Evolutionary conservation across 2,113 vertebrate genomes (phyloP).

Genomic region (Prolemur simus): DNA sequence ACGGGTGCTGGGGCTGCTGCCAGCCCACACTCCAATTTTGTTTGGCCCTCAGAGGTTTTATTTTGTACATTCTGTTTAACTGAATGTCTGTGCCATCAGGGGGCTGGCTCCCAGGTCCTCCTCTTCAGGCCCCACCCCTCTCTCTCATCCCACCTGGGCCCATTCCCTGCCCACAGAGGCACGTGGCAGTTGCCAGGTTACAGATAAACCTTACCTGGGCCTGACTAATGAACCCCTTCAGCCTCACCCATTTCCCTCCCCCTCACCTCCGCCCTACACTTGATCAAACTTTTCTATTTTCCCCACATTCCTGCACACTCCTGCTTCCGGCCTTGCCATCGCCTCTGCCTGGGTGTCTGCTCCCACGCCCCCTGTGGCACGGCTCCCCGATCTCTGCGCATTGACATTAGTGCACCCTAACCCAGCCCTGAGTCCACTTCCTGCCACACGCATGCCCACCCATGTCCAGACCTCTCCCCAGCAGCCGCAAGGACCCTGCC

Average conservation of each 20-base stretch:
- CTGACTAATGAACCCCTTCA: constrained; percentile 25
- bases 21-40: neutral
- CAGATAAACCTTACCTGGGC: neutral
- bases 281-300: constrained; percentile 17
- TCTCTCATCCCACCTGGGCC: neutral
- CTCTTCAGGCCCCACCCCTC: neutral
- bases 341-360: neutral
- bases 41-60: neutral
- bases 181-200: neutral
- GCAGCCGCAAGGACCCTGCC: neutral
- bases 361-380: neutral
- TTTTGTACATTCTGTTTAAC: neutral
- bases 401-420: neutral
- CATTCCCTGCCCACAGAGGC: neutral
- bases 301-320: neutral
- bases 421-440: neutral
- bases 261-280: constrained; percentile 13
- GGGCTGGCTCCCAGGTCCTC: neutral
- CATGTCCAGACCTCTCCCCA: neutral
- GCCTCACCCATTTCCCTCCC: neutral
- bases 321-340: constrained; percentile 36
- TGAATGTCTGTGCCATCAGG: neutral
- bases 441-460: neutral
- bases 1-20: neutral
- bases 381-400: neutral